Conservation (phyloP, 2,797 vertebrate species). For the Chloroceryle amazona region DNA sequence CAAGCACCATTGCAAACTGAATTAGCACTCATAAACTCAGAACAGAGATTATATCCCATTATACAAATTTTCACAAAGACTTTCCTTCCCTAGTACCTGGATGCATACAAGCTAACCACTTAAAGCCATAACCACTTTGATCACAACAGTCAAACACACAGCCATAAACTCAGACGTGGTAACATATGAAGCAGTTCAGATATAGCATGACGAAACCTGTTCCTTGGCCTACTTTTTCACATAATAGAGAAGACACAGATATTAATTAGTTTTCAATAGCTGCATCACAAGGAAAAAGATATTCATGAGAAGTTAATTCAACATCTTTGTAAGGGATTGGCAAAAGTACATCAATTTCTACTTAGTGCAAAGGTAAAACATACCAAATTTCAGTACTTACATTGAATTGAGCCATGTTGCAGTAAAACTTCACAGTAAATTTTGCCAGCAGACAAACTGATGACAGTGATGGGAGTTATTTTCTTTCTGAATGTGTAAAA, state of each 20-base stretch:
- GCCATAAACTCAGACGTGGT: background rate
- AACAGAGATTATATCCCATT: background rate
- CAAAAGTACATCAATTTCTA: background rate
- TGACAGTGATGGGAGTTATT: background rate
- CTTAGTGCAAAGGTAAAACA: background rate
- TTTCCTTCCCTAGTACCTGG: background rate
- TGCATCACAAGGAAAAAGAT: background rate
- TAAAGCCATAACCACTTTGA: background rate
- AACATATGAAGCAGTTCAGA: background rate
- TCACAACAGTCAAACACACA: background rate
- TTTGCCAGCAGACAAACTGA: background rate
- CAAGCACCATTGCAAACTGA: background rate
- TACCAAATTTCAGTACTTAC: background rate
- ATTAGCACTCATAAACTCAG: background rate
- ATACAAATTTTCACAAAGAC: background rate
- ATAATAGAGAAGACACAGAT: background rate
- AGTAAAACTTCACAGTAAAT: background rate
- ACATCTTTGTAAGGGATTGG: background rate
- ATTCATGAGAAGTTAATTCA: background rate
- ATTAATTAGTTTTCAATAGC: background rate
- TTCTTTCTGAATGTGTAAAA: background rate
- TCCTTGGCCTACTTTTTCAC: background rate
- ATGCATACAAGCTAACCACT: background rate
- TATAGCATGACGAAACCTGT: rapidly evolving
- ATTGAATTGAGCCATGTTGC: background rate